Base-by-base conservation (phyloP, 1,140 invertebrate genomes). In the Dryas iulia region DNA sequence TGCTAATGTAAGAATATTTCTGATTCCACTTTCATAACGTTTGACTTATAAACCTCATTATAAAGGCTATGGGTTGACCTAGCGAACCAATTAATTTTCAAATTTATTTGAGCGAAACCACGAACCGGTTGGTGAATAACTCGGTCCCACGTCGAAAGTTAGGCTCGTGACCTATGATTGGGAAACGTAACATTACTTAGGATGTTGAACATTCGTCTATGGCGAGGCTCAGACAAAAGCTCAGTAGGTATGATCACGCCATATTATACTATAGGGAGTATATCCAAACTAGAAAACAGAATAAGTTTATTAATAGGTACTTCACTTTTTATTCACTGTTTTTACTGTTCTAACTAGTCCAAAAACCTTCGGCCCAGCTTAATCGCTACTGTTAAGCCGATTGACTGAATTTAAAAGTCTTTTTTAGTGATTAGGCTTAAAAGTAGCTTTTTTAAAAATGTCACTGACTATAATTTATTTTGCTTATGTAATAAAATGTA, bases 1-100 rank as follows among this genome's bases (percentile, higher is more conserved):
- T 39, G 24, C 52, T 68, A 69, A 62, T 63, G 59, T 59, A 63
- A 62, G 54, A 66, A 71, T 66, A 28, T 64, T 66, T 72, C 47
- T 68, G 58, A 69, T 71, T 74, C 64, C 31, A 60, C 14, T 86
- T 82, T 81, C 82, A 82, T 79, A 86, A 84, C 73, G 72, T 62
- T 47, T 81, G 78, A 78, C 82, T 82, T 82, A 81, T 73, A 83
- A 85, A 86, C 79, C 79, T 82, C 74, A 81, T 81, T 83, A 81
- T 71, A 65, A 54, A 71, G 63, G 72, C 66, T 65, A 66, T 65
- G 64, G 72, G 57, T 54, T 73, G 82, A 83, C 76, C 77, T 75
- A 73, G 74, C 79, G 71, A 78, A 83, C 66, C 78, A 87, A 89
- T 87, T 86, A 82, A 83, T 84, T 87, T 87, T 83, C 68, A 82